Evolutionary conservation across 2,797 vertebrate genomes (phyloP).

Genomic region (Luscinia megarhynchos): DNA sequence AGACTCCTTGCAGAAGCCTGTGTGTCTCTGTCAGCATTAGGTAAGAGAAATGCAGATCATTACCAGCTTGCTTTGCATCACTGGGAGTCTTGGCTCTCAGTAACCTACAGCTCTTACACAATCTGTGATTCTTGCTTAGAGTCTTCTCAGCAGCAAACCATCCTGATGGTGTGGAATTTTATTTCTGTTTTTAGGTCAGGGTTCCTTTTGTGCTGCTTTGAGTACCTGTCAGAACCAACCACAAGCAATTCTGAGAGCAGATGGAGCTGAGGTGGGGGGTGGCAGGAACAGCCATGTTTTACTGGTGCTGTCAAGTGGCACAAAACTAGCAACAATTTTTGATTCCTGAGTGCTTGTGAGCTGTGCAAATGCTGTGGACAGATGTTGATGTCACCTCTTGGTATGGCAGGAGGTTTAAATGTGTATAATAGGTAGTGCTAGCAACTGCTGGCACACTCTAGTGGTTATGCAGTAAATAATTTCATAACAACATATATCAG

Average conservation of each 20-base stretch:
- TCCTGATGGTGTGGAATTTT: not conserved
- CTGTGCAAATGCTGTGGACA: not conserved
- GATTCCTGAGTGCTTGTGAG: fast-evolving
- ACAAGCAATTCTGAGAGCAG: not conserved
- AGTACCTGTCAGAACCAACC: not conserved
- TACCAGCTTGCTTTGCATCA: not conserved
- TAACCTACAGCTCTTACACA: not conserved
- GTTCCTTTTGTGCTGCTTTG: not conserved
- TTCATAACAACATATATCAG: not conserved
- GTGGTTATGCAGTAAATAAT: not conserved
- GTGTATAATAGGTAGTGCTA: fast-evolving
- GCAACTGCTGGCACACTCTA: fast-evolving
- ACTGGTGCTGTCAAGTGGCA: not conserved
- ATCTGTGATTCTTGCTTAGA: not conserved
- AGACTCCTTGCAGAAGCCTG: not conserved
- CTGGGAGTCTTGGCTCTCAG: not conserved
- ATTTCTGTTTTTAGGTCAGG: not conserved
- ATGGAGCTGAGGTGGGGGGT: not conserved
- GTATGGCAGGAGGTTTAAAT: not conserved
- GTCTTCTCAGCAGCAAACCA: not conserved
- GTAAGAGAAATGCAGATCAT: not conserved
- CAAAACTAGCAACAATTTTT: not conserved
- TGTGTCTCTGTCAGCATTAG: not conserved
- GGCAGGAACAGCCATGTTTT: not conserved
- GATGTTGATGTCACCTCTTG: not conserved